A percentile compares a stretch with the other conserved stretches of the same genome.
phyloP scores from a whole-genome alignment of 2,113 vertebrate species.

The Tonatia bakeri region DNA sequence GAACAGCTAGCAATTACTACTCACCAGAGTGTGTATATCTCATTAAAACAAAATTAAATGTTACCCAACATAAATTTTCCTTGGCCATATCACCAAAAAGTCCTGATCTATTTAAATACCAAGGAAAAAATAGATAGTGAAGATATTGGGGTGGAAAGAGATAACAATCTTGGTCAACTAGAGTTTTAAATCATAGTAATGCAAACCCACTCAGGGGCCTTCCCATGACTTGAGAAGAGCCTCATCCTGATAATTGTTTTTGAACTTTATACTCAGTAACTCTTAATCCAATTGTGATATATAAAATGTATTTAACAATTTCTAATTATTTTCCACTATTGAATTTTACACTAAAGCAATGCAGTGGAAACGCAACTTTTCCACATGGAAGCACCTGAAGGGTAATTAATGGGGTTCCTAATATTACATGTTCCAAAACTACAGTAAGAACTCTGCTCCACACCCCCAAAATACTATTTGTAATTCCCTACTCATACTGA shows the following conservation, averaged over 20 bases:
- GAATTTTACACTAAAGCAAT: neutral
- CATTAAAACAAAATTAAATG: neutral
- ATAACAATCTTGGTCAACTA: neutral
- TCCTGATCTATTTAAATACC: neutral
- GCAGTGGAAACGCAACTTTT: neutral
- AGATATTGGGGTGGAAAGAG: neutral
- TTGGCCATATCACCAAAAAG: neutral
- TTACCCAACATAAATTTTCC: neutral
- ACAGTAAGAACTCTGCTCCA: neutral
- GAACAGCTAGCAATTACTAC: neutral
- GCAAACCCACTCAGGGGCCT: accelerated
- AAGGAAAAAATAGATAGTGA: neutral
- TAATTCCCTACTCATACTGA: neutral
- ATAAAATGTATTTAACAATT: neutral
- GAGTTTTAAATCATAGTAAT: neutral
- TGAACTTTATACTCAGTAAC: neutral
- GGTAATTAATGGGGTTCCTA: neutral
- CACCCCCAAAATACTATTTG: neutral
- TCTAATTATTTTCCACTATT: neutral
- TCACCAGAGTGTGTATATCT: neutral
- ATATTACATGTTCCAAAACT: neutral
- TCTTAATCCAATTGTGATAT: neutral
- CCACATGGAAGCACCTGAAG: neutral
- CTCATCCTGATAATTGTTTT: accelerated
- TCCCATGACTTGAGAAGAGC: neutral